A percentile compares a stretch with the other conserved stretches of the same genome.
Conservation (phyloP, 2,797 vertebrate genomes). For the Aplochiton taeniatus region DNA sequence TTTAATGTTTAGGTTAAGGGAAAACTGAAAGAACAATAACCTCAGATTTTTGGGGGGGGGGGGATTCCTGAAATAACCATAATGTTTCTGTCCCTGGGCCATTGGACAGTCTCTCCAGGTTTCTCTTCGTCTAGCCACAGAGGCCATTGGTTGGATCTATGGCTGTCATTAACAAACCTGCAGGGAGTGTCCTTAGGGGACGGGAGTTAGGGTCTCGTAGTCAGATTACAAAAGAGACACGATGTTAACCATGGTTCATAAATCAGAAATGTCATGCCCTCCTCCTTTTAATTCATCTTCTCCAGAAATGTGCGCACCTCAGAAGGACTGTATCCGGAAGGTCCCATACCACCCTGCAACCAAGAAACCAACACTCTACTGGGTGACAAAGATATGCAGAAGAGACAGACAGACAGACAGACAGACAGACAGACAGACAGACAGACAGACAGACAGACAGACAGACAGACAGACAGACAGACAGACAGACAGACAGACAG, state of each 20-base stretch:
- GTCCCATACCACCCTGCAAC: constrained; percentile 81
- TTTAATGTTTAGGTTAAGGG: no score
- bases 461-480: no score
- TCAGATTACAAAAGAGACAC: neutral
- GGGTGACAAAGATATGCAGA: no score
- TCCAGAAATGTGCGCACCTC: constrained; percentile 84
- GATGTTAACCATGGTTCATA: neutral
- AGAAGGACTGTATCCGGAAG: constrained; percentile 82
- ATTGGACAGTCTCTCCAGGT: constrained; percentile 25
- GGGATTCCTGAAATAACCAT: no score
- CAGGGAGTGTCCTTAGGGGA: constrained; percentile 19
- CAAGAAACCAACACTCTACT: constrained; percentile 17
- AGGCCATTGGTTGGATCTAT: constrained; percentile 65
- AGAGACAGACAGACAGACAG: no score
- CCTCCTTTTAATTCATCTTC: constrained; percentile 69
- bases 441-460: no score
- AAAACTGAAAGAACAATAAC: no score
- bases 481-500: no score
- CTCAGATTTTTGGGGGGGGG: no score
- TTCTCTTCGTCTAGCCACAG: constrained; percentile 61
- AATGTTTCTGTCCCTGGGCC: neutral
- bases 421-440: no score
- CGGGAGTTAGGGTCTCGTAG: neutral
- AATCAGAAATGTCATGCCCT: neutral
- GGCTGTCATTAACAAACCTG: constrained; percentile 65